Base-by-base conservation (phyloP, 2,797 vertebrate genomes). In the Myoxocephalus aenaeus region DNA sequence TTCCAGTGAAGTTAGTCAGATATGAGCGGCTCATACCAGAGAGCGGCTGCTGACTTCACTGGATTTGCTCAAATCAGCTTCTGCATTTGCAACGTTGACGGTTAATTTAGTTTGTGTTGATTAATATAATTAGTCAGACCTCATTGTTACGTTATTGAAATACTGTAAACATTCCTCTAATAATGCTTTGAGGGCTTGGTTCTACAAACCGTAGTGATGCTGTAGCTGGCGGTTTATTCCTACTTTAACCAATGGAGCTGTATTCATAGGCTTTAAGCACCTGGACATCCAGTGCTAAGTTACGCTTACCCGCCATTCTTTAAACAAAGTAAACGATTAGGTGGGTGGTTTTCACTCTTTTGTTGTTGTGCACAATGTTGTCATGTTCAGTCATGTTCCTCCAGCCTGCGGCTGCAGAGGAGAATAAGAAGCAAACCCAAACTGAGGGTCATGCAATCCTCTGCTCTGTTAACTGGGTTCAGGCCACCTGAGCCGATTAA, bases 381-480 rank as follows among this genome's bases (percentile, higher is more conserved):
- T 56, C 71, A 64, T 1, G 25, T 82, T 87, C 75, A 75, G 65
- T 82, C 70, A 29, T 83, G 74, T 89, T 77, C 15, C 15, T 4
- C 29, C 20, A 38, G 59, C 63, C 17, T 65, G 4, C 20, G 42
- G 59, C 73, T 74, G 61, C 67, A 20, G n/a, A 74, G 34, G 59
- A 64, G 61, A 87, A 87, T 63, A 79, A 79, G 67, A 89, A 80
- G 40, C 40, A 20, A 89, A 90, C 83, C 79, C 44, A 70, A 73
- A 84, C 79, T 51, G 71, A 75, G 64, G 54, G 25, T 89, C 83
- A 77, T 76, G 82, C 63, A 90, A 77, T 81, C 74, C 32, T 86
- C 81, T 84, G 61, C 40, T 81, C 70, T 81, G 62, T 86, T 87
- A 75, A 68, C 72, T 70, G 58, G n/a, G 27, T 73, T 75, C n/a